Percentiles rank a stretch among this genome's conserved stretches.
phyloP scores from a whole-genome alignment of 2,113 vertebrate genomes.

The Solea senegalensis region DNA sequence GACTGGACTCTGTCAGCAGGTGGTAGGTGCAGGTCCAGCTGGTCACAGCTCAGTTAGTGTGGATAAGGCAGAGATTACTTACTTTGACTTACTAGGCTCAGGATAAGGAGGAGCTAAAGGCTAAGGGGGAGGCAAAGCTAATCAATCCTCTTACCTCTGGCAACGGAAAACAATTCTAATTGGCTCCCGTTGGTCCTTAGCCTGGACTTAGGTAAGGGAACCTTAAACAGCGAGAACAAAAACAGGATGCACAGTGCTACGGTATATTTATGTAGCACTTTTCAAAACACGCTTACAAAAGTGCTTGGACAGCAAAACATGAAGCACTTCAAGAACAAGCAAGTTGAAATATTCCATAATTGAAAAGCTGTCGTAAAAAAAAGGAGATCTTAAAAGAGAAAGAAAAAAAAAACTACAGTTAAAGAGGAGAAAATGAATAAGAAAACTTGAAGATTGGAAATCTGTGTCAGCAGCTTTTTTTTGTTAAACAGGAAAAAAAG shows the following conservation, averaged over 20 bases:
- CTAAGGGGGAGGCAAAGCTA: conserved; percentile 79
- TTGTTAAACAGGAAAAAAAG: too few relatives aligned
- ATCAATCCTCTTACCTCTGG: conserved; percentile 85
- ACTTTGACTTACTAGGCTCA: conserved; percentile 85
- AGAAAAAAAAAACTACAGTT: too few relatives aligned
- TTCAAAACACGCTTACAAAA: too few relatives aligned
- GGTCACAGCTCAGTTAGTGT: conserved; percentile 68
- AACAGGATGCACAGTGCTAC: not conserved
- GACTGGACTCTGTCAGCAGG: conserved; percentile 32
- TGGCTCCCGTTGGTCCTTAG: not conserved
- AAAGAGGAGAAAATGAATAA: too few relatives aligned
- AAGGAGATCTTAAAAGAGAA: too few relatives aligned
- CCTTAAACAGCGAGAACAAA: not conserved
- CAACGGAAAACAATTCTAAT: conserved; percentile 74
- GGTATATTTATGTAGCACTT: too few relatives aligned
- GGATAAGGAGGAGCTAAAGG: conserved; percentile 80
- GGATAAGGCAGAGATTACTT: conserved; percentile 81
- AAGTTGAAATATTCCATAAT: too few relatives aligned
- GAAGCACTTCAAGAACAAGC: too few relatives aligned
- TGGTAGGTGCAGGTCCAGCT: conserved; percentile 62
- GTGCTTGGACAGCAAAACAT: too few relatives aligned
- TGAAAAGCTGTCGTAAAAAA: too few relatives aligned
- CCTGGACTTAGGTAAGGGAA: not conserved
- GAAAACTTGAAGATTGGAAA: too few relatives aligned
- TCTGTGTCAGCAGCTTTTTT: too few relatives aligned